phyloP scores from a whole-genome alignment of 1,140 invertebrate species.

The Drosophila albomicans region DNA sequence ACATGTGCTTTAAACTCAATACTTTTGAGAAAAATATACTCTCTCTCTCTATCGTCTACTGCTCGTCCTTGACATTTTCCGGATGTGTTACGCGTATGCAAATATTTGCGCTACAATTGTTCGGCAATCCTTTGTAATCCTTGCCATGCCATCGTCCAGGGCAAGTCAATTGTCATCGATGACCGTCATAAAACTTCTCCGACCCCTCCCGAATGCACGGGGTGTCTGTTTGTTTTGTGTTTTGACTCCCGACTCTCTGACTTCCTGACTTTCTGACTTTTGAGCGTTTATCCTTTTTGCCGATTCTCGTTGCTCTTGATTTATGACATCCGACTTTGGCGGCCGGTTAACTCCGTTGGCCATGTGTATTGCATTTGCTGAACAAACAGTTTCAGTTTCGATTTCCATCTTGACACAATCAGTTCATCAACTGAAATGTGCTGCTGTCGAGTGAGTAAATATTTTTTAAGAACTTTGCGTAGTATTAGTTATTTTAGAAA shows the following conservation, averaged over 20 bases:
- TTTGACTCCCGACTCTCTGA: slow-evolving; percentile 59
- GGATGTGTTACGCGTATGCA: slow-evolving; percentile 73
- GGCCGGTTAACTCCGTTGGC: slow-evolving; percentile 36
- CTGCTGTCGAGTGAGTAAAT: background rate
- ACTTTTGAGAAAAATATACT: background rate
- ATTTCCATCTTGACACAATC: slow-evolving; percentile 57
- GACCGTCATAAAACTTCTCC: slow-evolving; percentile 71
- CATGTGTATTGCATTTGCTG: slow-evolving; percentile 32
- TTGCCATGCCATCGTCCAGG: slow-evolving; percentile 67
- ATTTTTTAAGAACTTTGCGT: background rate
- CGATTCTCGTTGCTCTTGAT: slow-evolving; percentile 47
- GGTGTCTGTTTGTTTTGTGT: slow-evolving; percentile 54
- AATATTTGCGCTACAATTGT: slow-evolving; percentile 72
- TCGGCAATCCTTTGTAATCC: slow-evolving; percentile 82
- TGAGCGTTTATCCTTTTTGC: slow-evolving; percentile 58
- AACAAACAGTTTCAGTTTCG: slow-evolving; percentile 54
- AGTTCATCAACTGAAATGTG: slow-evolving; percentile 28
- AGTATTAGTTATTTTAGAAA: background rate
- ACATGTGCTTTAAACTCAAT: slow-evolving; percentile 28
- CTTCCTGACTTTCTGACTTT: slow-evolving; percentile 41
- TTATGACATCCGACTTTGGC: slow-evolving; percentile 67
- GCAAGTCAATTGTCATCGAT: slow-evolving; percentile 66
- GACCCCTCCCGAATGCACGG: slow-evolving; percentile 23
- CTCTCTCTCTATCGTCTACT: slow-evolving; percentile 10
- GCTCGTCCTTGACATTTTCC: slow-evolving; percentile 66